A percentile compares a stretch with the other conserved stretches of the same genome.
Evolutionary conservation across 2,888 invertebrate species (phyloP).

Genomic region (Druceiella hillmani): DNA sequence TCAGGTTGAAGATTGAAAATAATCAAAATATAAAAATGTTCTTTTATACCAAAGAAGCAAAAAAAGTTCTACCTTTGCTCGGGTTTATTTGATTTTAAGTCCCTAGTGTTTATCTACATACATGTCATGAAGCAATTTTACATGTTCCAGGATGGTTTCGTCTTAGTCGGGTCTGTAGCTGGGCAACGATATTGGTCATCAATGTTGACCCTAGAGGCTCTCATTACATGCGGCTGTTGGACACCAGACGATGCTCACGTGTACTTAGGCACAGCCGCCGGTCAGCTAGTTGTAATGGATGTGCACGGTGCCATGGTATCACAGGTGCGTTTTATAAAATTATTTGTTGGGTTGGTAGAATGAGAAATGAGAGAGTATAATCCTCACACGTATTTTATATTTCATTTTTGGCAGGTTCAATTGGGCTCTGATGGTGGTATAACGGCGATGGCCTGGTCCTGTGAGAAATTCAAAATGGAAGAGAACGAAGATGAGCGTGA

Average conservation of each 20-base stretch:
- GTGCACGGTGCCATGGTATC: slow-evolving; percentile 95
- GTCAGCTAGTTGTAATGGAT: slow-evolving; percentile 95
- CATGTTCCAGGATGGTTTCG: slow-evolving; percentile 82
- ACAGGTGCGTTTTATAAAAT: slow-evolving; percentile 56
- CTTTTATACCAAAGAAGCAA: too few relatives aligned
- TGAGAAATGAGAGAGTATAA: too few relatives aligned
- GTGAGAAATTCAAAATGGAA: slow-evolving; percentile 97
- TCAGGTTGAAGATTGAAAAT: too few relatives aligned
- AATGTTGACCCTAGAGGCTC: slow-evolving; percentile 89
- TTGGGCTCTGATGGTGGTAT: slow-evolving; percentile 83
- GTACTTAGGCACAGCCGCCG: slow-evolving; percentile 92
- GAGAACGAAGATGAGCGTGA: slow-evolving; percentile 74
- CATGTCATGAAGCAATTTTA: too few relatives aligned
- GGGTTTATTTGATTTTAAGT: too few relatives aligned
- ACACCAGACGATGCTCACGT: slow-evolving; percentile 97
- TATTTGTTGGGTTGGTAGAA: too few relatives aligned
- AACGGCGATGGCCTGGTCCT: slow-evolving; percentile 92
- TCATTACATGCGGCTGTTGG: slow-evolving; percentile 96
- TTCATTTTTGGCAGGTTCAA: slow-evolving; percentile 66
- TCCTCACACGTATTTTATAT: too few relatives aligned
- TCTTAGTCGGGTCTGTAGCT: slow-evolving; percentile 94
- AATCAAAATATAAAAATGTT: too few relatives aligned
- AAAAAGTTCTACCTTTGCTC: too few relatives aligned
- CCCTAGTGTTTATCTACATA: too few relatives aligned
- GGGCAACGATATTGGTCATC: slow-evolving; percentile 98